Evolutionary conservation across 2,113 vertebrate species (phyloP), one percentile per base, ranked within the genome.

Genomic region (Oriolus oriolus): DNA sequence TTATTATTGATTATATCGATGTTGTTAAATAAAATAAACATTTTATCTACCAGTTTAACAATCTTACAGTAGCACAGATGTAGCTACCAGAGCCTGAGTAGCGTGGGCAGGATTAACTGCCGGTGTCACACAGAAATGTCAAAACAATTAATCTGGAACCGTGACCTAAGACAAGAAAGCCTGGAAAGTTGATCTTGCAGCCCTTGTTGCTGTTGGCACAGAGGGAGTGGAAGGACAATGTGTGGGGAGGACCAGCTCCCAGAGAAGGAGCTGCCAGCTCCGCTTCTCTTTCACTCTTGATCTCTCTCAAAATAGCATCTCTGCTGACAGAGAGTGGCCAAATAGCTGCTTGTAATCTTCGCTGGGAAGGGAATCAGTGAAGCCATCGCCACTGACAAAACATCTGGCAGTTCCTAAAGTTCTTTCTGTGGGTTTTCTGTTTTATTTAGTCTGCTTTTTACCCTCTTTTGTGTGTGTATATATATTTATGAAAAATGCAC

Each of bases 91-190:
- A 76, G 19, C 68, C 76, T 77, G 73, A 60, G 71, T 12, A 59
- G 76, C 6, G 8, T 70, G 81, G 84, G 80, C 89, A 95, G 76
- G 89, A 92, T 92, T 94, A 91, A 92, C 90, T 81, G 76, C 77
- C 90, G 76, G 47, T 95, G 95, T 95, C 95, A 91, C 69, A 75
- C 31, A 64, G 80, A 94, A 93, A 95, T 95, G 94, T 90, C 95
- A 94, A 41, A 97, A 78, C 74, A 89, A 87, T 93, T 95, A 92
- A 95, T 96, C 89, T 93, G 84, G 35, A 87, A 11, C 2, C 0
- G 3, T 92, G 91, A 78, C 89, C 86, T 86, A 41, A 88, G 64
- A 75, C 56, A 59, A 66, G 73, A 84, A 90, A 70, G 33, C 71
- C 56, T 44, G 60, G 66, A 59, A 93, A 89, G 86, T 16, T 81